Evolutionary conservation across 2,113 vertebrate species (phyloP).

Genomic region (Oenanthe melanoleuca): DNA sequence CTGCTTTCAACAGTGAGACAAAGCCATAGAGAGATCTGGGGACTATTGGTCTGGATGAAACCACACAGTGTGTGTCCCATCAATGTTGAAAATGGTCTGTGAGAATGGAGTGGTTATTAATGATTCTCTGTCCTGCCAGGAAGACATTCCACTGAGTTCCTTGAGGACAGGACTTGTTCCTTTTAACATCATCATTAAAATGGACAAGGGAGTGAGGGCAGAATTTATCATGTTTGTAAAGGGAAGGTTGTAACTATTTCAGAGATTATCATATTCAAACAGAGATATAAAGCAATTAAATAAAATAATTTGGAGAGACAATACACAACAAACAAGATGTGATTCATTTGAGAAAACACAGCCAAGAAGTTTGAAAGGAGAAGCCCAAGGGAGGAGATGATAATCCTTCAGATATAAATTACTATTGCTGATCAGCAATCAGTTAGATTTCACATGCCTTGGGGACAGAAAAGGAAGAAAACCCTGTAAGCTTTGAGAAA

Average conservation of each 20-base stretch:
- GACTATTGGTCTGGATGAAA: not conserved
- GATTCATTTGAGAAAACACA: not conserved
- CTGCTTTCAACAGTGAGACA: not conserved
- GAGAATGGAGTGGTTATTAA: not conserved
- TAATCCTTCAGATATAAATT: not conserved
- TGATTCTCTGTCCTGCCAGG: not conserved
- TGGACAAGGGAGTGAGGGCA: not conserved
- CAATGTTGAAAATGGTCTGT: not conserved
- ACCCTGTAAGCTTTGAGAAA: not conserved
- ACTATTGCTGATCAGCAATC: not conserved
- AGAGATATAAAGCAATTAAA: not conserved
- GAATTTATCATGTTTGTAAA: not conserved
- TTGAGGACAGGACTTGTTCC: not conserved
- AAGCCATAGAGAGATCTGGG: not conserved
- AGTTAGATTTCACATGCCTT: not conserved
- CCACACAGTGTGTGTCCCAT: not conserved
- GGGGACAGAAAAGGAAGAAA: not conserved
- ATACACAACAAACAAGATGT: not conserved
- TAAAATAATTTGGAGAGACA: not conserved
- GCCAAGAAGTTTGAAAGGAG: not conserved
- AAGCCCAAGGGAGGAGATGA: not conserved
- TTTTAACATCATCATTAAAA: not conserved
- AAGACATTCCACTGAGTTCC: not conserved
- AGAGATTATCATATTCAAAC: not conserved
- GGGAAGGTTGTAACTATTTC: not conserved